Evolutionary conservation across 2,888 invertebrate genomes (phyloP), one percentile per base, ranked within the genome.

Genomic region (Hemistola chrysoprasaria): DNA sequence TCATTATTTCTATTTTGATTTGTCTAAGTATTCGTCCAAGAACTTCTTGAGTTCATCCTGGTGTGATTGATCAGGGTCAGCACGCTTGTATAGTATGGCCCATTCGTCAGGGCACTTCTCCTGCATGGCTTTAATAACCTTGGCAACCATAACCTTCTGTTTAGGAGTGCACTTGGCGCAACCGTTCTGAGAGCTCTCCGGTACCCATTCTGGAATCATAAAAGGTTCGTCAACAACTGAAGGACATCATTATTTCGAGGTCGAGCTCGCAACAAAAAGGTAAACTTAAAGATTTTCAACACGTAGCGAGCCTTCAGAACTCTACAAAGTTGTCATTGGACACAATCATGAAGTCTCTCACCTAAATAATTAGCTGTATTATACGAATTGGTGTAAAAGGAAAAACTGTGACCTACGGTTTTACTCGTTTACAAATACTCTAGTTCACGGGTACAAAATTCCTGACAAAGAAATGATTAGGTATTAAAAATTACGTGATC

Each of bases 131-230:
- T 89, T 88, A 28, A 94, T 88, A 8, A 93, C 90, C 64, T 91
- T 92, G 45, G 71, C 71, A 2, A 70, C 51, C 2, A 90, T 83
- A 21, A 69, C 64, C 59, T 90, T 91, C 65, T 93, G 93, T 50
- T 91, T 91, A 2, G 90, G 88, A 7, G 91, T 90, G 64, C 93
- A 94, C 71, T 92, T 92, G 25, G 62, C 76, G 65, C 93, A 93
- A 38, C 86, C 79, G 6, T 65, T 37, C 23, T 54, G 34, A 0
- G 62, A 11, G 0, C 64, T 69, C 36, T 76, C 74, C 0, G 76
- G 75, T 0, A 77, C 54, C 59, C 50, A 62, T 43, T 50, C 80
- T 78, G 47, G 8, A 51, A 55, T 25, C 33, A 31, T 39, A 47
- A 50, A 47, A 51, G 41, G 41, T 37, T 45, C 39, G 30, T 38